Evolutionary conservation across 2,888 invertebrate species (phyloP).

Genomic region (Hydrotaea cyrtoneurina): DNA sequence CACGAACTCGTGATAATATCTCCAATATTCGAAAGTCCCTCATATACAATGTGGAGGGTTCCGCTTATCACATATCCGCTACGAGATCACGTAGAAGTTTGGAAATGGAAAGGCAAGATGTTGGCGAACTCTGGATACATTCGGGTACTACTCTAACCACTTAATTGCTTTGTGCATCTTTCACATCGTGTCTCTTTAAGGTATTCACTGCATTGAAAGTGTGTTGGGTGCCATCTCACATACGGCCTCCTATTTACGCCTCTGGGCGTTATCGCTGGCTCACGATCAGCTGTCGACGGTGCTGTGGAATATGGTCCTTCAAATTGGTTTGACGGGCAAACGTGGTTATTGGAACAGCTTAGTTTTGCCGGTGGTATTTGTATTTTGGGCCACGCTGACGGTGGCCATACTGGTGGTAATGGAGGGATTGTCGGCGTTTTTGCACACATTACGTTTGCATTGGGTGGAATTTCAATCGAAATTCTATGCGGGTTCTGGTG

Average conservation of each 20-base stretch:
- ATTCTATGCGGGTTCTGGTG: conserved; percentile 91
- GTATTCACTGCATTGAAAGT: conserved; percentile 83
- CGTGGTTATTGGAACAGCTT: conserved; percentile 83
- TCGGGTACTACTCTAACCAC: conserved; percentile 67
- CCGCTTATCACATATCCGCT: conserved; percentile 69
- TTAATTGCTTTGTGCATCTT: background rate
- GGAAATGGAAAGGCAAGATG: conserved; percentile 65
- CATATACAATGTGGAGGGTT: conserved; percentile 67
- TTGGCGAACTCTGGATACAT: conserved; percentile 76
- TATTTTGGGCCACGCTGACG: conserved; percentile 94
- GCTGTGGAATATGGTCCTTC: conserved; percentile 95
- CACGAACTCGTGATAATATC: conserved; percentile 62
- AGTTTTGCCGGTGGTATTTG: conserved; percentile 90
- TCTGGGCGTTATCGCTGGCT: conserved; percentile 98
- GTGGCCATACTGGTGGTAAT: conserved; percentile 97
- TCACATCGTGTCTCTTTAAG: conserved; percentile 25
- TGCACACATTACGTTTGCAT: conserved; percentile 98
- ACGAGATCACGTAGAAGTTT: conserved; percentile 28
- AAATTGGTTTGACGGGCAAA: conserved; percentile 85
- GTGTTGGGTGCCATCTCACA: conserved; percentile 96
- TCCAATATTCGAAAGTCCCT: conserved; percentile 69
- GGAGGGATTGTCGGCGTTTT: conserved; percentile 99
- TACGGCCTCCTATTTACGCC: conserved; percentile 98
- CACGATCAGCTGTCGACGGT: conserved; percentile 96
- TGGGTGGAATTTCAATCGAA: conserved; percentile 99